Conservation (phyloP, 2,113 vertebrate genomes). For the Sceloporus undulatus region DNA sequence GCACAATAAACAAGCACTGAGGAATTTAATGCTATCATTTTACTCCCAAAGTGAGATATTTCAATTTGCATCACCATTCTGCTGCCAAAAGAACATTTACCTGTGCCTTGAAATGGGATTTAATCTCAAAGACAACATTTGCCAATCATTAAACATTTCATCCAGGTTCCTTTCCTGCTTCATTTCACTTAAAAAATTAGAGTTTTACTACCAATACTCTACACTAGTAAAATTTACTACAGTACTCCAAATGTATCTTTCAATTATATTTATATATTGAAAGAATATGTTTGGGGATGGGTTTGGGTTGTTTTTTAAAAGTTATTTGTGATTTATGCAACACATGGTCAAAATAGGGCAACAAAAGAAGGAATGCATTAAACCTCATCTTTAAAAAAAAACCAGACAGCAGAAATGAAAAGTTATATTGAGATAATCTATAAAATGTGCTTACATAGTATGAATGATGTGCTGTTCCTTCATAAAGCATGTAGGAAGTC, state of each 20-base stretch:
- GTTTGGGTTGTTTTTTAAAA: no score
- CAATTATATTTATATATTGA: neutral
- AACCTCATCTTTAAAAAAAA: conserved; percentile 61
- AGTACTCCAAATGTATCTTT: conserved; percentile 23
- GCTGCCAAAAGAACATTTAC: neutral
- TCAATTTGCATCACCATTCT: neutral
- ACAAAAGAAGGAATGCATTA: conserved; percentile 55
- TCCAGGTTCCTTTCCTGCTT: conserved; percentile 33
- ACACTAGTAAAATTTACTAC: conserved; percentile 29
- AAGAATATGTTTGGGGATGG: neutral
- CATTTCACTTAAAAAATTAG: conserved; percentile 45
- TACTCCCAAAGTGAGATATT: neutral
- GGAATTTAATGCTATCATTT: neutral
- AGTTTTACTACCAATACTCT: conserved; percentile 41
- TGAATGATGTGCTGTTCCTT: conserved; percentile 78
- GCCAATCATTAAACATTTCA: conserved; percentile 7
- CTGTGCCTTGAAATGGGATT: neutral
- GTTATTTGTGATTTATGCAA: conserved; percentile 41
- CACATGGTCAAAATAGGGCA: conserved; percentile 50
- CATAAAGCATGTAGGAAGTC: conserved; percentile 76
- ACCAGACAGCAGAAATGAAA: conserved; percentile 62
- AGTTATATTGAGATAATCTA: conserved; percentile 71
- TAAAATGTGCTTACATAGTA: conserved; percentile 74
- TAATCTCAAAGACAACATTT: neutral
- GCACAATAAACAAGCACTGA: neutral